Conservation (phyloP, 1,140 invertebrate species). For the Megalopta genalis region DNA sequence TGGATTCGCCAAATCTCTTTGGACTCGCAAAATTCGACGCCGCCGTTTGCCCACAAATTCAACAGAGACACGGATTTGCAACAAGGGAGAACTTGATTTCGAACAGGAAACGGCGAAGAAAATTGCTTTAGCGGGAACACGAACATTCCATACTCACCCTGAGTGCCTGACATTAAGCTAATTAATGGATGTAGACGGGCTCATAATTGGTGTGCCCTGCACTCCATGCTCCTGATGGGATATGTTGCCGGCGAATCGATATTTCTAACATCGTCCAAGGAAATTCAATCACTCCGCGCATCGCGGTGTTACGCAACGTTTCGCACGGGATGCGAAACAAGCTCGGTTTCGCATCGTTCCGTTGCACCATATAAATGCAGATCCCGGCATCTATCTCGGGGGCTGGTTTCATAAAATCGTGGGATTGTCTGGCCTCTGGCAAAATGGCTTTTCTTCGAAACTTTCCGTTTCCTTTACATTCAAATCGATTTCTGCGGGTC, state of each 20-base stretch:
- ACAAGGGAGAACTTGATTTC: background rate
- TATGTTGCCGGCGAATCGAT: constrained; percentile 63
- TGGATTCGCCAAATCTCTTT: too few relatives aligned
- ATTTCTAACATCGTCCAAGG: constrained; percentile 64
- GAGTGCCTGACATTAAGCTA: constrained; percentile 68
- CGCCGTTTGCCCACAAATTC: background rate
- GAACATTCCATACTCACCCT: constrained; percentile 12
- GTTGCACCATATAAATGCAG: constrained; percentile 51
- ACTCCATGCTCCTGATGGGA: constrained; percentile 21
- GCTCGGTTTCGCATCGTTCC: background rate
- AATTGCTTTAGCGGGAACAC: constrained; percentile 5
- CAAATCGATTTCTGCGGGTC: background rate
- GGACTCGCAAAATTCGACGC: too few relatives aligned
- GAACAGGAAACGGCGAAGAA: background rate
- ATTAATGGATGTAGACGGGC: constrained; percentile 61
- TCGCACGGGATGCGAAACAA: constrained; percentile 1
- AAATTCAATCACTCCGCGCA: constrained; percentile 44
- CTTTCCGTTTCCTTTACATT: background rate
- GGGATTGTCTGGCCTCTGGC: background rate
- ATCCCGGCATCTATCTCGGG: constrained; percentile 23
- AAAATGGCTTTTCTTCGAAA: constrained; percentile 41
- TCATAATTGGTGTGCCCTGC: constrained; percentile 47
- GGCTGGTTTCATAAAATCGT: background rate
- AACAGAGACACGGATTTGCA: background rate
- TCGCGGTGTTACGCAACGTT: constrained; percentile 28